Conservation (phyloP, 2,888 invertebrate genomes). For the Callosobruchus maculatus region DNA sequence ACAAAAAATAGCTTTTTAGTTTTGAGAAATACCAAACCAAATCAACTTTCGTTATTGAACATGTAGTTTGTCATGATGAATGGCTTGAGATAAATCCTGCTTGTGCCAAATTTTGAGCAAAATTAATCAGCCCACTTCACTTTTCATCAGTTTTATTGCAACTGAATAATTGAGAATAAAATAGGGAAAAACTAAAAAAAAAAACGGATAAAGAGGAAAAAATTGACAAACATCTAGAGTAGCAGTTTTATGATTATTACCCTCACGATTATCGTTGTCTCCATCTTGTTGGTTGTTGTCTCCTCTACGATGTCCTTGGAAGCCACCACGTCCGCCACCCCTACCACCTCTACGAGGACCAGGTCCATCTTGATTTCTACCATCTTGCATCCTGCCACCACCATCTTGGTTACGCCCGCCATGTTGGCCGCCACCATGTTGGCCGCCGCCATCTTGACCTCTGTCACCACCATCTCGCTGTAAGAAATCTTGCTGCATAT, state of each 20-base stretch:
- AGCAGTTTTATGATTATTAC: background rate
- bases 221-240: no score
- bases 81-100: no score
- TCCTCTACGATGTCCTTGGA: constrained; percentile 10
- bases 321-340: constrained; percentile 13
- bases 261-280: background rate
- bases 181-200: no score
- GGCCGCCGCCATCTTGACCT: background rate
- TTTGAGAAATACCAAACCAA: no score
- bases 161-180: no score
- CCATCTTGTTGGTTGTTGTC: constrained; percentile 5
- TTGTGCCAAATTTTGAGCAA: no score
- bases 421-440: background rate
- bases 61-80: no score
- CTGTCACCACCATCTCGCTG: background rate
- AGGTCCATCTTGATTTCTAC: constrained; percentile 6
- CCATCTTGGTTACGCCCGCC: constrained; percentile 5
- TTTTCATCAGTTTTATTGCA: no score
- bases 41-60: no score
- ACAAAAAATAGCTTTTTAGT: no score
- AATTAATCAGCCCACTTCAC: no score
- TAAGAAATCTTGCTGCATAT: background rate
- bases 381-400: constrained; percentile 12
- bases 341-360: constrained; percentile 6
- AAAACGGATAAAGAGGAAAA: no score